A percentile compares a stretch with the other conserved stretches of the same genome.
Evolutionary conservation across 2,797 vertebrate genomes (phyloP).

Genomic region (Orestias chungarensis): DNA sequence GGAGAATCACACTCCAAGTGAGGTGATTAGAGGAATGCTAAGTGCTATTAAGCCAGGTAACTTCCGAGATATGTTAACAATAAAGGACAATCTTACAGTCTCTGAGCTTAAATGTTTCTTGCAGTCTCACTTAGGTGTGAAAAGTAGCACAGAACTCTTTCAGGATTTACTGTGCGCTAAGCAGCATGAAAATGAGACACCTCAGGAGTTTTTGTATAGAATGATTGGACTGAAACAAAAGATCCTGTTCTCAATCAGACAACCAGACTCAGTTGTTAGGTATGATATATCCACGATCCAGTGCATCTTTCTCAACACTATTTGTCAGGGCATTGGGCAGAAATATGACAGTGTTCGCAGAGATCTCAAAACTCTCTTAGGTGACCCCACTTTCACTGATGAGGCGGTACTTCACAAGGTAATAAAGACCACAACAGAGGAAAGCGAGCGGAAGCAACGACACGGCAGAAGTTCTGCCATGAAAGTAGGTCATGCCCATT

Average conservation of each 20-base stretch:
- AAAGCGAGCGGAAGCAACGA: too few species aligned
- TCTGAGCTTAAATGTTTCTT: slow-evolving; percentile 17
- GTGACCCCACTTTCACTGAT: background rate
- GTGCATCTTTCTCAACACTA: slow-evolving; percentile 13
- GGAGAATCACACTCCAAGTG: slow-evolving; percentile 15
- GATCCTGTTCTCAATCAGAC: background rate
- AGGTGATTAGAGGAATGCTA: slow-evolving; percentile 25
- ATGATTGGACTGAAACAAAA: slow-evolving; percentile 22
- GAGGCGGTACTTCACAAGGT: too few species aligned
- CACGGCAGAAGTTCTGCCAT: background rate
- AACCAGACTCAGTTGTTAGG: slow-evolving; percentile 9
- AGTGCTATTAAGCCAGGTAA: slow-evolving; percentile 24
- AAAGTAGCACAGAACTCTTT: slow-evolving; percentile 11
- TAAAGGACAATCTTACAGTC: slow-evolving; percentile 20
- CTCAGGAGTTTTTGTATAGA: slow-evolving; percentile 23
- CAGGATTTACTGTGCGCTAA: slow-evolving; percentile 14
- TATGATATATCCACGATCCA: slow-evolving; percentile 17
- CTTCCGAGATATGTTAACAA: slow-evolving; percentile 28
- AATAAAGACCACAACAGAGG: too few species aligned
- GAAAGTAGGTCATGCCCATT: background rate
- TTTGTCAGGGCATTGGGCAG: slow-evolving; percentile 11
- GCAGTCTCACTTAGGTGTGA: slow-evolving; percentile 2
- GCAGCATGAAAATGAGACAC: slow-evolving; percentile 12
- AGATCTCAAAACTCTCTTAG: background rate
- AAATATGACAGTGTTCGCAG: slow-evolving; percentile 1